phyloP scores from a whole-genome alignment of 2,797 vertebrate species.

The Martes flavigula region DNA sequence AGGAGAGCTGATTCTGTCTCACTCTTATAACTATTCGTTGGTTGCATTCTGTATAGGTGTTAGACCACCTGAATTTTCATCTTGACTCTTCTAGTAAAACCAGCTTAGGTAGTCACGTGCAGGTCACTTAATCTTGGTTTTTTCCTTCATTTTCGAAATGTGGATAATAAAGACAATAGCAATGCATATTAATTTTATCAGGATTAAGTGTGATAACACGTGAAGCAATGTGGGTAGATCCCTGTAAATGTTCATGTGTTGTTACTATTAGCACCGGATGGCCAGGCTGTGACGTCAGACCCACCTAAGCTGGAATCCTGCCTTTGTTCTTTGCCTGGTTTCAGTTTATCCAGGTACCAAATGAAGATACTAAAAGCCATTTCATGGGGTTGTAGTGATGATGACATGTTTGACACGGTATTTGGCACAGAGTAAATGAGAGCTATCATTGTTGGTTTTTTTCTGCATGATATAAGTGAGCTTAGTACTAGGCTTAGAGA shows the following conservation, averaged over 20 bases:
- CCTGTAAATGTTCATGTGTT: not conserved
- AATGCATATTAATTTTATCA: not conserved
- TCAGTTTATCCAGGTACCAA: not conserved
- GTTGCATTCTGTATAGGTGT: not conserved
- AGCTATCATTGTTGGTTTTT: not conserved
- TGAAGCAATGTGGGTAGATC: not conserved
- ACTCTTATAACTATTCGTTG: not conserved
- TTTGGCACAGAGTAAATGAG: not conserved
- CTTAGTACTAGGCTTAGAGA: not conserved
- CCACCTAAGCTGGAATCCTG: not conserved
- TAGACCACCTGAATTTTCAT: conserved; percentile 1
- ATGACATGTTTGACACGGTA: not conserved
- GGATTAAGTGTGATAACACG: not conserved
- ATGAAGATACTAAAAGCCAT: not conserved
- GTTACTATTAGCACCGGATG: not conserved
- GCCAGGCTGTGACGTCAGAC: not conserved
- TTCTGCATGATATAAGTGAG: not conserved
- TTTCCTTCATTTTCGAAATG: not conserved
- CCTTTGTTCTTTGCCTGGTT: not conserved
- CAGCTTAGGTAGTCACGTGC: not conserved
- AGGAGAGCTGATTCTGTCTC: not conserved
- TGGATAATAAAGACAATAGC: not conserved
- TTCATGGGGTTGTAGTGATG: not conserved
- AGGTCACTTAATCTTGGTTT: not conserved
- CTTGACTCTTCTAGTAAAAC: conserved; percentile 9